A percentile compares a stretch with the other conserved stretches of the same genome.
Evolutionary conservation across 2,888 invertebrate species (phyloP).

Genomic region (Erpobdella octoculata): DNA sequence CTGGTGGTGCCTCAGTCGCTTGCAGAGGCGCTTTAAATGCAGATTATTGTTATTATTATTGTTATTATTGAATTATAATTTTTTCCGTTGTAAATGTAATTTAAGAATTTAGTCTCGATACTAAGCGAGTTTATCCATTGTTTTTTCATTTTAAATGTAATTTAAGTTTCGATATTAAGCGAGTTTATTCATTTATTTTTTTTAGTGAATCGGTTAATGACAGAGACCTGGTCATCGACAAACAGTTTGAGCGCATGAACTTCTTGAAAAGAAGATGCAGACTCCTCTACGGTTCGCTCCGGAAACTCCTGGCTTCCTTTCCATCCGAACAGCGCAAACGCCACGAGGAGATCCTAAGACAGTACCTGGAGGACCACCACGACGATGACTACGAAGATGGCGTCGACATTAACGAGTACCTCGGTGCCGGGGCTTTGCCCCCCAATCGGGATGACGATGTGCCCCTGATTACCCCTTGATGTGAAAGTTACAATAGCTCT

Average conservation of each 20-base stretch:
- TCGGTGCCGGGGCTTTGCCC: background rate
- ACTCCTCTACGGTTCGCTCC: background rate
- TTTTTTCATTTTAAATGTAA: too few relatives aligned
- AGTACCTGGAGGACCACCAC: background rate
- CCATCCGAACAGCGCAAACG: background rate
- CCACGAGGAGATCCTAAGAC: background rate
- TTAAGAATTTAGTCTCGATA: too few relatives aligned
- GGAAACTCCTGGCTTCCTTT: background rate
- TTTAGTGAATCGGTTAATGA: background rate
- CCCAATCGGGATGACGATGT: background rate
- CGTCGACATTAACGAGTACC: background rate
- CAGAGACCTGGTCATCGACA: background rate
- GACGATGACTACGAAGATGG: background rate
- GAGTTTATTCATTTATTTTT: background rate
- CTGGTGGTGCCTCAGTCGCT: too few relatives aligned
- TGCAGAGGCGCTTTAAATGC: too few relatives aligned
- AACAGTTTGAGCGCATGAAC: background rate
- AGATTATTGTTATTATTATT: background rate
- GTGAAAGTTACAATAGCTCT: too few relatives aligned
- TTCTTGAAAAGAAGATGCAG: background rate
- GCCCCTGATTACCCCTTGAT: background rate
- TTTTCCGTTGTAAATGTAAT: too few relatives aligned
- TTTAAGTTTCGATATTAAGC: too few relatives aligned
- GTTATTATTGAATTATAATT: background rate
- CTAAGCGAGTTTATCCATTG: too few relatives aligned